A percentile compares a stretch with the other conserved stretches of the same genome.
These are phyloP conservation scores for Carposina sasakii DNA, from an alignment of 1,140 invertebrate genomes.

Conservation along the genomic window DNA sequence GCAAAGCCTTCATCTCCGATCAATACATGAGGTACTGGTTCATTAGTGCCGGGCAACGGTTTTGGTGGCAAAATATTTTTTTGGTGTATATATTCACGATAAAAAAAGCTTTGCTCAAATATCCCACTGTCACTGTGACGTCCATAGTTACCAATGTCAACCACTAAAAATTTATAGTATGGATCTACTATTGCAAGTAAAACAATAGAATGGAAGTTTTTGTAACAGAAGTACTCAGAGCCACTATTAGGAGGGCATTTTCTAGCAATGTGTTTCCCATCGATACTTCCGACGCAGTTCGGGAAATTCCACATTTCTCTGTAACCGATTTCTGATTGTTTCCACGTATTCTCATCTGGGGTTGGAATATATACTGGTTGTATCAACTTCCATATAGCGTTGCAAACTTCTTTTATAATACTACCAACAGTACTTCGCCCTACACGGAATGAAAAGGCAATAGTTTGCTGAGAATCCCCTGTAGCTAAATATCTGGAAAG, in stretches of 20 bases:
- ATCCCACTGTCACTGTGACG: conserved; percentile 40
- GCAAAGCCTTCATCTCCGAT: conserved; percentile 31
- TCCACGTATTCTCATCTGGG: too few relatives aligned
- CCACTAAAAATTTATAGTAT: conserved; percentile 18
- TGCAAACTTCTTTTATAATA: too few relatives aligned
- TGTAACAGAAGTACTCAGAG: conserved; percentile 53
- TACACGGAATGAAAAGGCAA: too few relatives aligned
- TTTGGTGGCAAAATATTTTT: conserved; percentile 22
- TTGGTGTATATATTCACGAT: conserved; percentile 19
- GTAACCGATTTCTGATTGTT: too few relatives aligned
- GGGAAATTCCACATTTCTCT: too few relatives aligned
- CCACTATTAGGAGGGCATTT: conserved; percentile 20
- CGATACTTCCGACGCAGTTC: not conserved
- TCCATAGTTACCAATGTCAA: conserved; percentile 49
- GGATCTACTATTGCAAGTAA: conserved; percentile 41
- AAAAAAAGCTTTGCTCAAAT: conserved; percentile 30
- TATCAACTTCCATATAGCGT: too few relatives aligned
- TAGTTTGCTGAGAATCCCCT: too few relatives aligned
- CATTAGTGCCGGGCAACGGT: conserved; percentile 5
- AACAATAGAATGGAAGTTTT: conserved; percentile 40
- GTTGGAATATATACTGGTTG: too few relatives aligned
- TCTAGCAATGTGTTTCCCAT: conserved; percentile 1
- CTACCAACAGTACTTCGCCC: too few relatives aligned
- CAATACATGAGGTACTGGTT: conserved; percentile 14
- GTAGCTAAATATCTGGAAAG: too few relatives aligned